A percentile compares a stretch with the other conserved stretches of the same genome.
phyloP scores from a whole-genome alignment of 2,797 vertebrate species.

The Helicolenus hilgendorfi region DNA sequence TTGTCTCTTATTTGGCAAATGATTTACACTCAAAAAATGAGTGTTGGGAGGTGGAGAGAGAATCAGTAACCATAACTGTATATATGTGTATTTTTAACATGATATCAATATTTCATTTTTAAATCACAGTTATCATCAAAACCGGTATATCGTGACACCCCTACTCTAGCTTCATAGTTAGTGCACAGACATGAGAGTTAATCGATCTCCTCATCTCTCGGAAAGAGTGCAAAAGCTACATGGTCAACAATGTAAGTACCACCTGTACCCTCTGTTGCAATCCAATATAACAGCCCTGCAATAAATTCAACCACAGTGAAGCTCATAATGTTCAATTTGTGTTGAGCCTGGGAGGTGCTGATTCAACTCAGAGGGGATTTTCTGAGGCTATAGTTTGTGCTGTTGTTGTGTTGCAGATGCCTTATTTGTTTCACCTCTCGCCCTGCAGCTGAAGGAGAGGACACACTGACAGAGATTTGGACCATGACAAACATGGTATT shows the following conservation, averaged over 20 bases:
- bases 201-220: neutral
- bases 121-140: neutral
- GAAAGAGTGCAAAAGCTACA: neutral
- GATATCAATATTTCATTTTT: no score
- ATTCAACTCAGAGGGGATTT: conserved; percentile 59
- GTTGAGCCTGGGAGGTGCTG: conserved; percentile 56
- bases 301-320: conserved; percentile 51
- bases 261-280: conserved; percentile 19
- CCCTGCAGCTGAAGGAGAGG: neutral
- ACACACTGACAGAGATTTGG: neutral
- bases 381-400: conserved; percentile 34
- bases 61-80: no score
- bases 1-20: no score
- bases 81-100: no score
- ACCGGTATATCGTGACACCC: neutral
- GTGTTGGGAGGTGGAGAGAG: no score
- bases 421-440: conserved; percentile 13
- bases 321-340: conserved; percentile 66
- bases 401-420: conserved; percentile 28
- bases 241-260: conserved; percentile 18
- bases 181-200: neutral
- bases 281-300: conserved; percentile 36
- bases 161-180: neutral
- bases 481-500: conserved; percentile 11
- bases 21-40: no score